Base-by-base conservation (phyloP, 2,113 vertebrate species). In the Manacus vitellinus region DNA sequence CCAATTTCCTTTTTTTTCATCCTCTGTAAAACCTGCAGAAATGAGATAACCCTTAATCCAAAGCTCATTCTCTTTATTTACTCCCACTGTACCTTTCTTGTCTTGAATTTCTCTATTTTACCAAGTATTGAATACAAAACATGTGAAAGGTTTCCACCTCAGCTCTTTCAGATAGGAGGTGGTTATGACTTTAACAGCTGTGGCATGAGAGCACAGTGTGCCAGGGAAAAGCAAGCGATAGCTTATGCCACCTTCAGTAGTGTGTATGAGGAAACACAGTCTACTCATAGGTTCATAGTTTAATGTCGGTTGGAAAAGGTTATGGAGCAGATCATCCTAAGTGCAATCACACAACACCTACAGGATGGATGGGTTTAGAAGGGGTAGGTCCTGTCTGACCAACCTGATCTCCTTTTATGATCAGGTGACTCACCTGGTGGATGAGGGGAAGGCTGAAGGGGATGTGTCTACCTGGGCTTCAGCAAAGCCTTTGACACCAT, bases 1-100 rank as follows among this genome's bases (percentile, higher is more conserved):
- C 59, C 59, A 92, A 58, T 92, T 93, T 75, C 61, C 27, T 73
- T 78, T 14, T 49, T 65, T 51, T 76, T 82, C 10, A 4, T 78
- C 68, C 49, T n/a, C 49, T 88, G 51, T 41, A 92, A 86, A 93
- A 91, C 20, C 79, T 96, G 92, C 51, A 92, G 74, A 85, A 88
- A 88, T 43, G 72, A 88, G 85, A 95, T 95, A 94, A 95, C 56
- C 43, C 47, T 82, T 90, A 95, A 94, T 94, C 72, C 85, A 66
- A 79, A 88, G 17, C 23, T 80, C 25, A 66, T 80, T 90, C 3
- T 55, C 7, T 77, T 92, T 94, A 72, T 94, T 97, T 94, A 93
- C 22, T 94, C 27, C 47, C 7, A 5, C 25, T 73, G 27, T 13
- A 76, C 49, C 39, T 22, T 70, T 18, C 16, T n/a, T 85, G 25